phyloP scores from a whole-genome alignment of 92 coral and sea anemone genomes.

The Phenganax stokvisi region DNA sequence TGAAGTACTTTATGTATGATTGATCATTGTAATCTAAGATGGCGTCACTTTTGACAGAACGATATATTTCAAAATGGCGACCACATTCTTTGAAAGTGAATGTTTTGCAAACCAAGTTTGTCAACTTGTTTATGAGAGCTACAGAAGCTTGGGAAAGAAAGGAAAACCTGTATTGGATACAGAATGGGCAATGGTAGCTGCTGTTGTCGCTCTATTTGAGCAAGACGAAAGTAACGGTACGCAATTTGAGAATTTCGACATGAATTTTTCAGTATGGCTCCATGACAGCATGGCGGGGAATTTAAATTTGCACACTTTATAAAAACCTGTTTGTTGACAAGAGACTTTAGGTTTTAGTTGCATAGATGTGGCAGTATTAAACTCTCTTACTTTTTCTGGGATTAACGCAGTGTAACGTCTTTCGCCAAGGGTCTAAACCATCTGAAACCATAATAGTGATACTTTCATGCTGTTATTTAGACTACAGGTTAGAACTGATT shows the following conservation, averaged over 20 bases:
- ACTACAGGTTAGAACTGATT: conserved; percentile 51
- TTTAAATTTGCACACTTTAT: neutral
- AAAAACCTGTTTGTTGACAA: neutral
- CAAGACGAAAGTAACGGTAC: conserved; percentile 35
- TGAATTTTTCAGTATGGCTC: neutral
- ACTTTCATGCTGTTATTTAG: conserved; percentile 21
- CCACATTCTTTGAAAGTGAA: conserved; percentile 56
- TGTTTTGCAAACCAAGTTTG: conserved; percentile 62
- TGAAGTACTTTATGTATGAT: too few relatives aligned
- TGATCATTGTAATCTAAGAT: too few relatives aligned
- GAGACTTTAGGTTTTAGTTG: neutral
- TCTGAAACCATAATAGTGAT: too few relatives aligned
- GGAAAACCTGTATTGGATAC: conserved; percentile 74
- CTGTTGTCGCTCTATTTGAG: conserved; percentile 54
- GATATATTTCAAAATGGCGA: conserved; percentile 7
- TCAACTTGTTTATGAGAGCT: conserved; percentile 65
- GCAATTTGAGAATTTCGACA: neutral
- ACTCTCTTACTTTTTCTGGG: neutral
- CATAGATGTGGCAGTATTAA: conserved; percentile 25
- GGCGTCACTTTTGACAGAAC: too few relatives aligned
- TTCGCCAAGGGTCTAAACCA: neutral
- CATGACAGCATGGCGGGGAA: conserved; percentile 3
- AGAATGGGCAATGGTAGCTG: conserved; percentile 91
- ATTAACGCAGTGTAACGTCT: too few relatives aligned
- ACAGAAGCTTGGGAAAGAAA: conserved; percentile 64